Conservation (phyloP, 2,113 vertebrate species). For the Camelus dromedarius region DNA sequence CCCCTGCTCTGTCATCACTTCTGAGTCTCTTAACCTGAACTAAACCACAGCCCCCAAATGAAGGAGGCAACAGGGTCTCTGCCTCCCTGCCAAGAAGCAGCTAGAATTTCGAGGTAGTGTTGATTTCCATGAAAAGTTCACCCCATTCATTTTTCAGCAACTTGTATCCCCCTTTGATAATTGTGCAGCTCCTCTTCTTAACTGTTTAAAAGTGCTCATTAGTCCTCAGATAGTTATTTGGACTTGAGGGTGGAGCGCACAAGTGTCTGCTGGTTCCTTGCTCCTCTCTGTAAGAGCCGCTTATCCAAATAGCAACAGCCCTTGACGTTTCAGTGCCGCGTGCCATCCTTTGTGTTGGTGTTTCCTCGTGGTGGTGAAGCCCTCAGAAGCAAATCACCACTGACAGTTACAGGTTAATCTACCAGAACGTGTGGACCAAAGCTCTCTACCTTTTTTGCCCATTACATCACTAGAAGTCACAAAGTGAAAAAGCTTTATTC, state of each 20-base stretch:
- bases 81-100: not conserved
- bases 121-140: constrained; percentile 58
- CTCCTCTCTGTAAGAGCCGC: constrained; percentile 74
- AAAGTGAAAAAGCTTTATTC: not conserved
- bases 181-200: constrained; percentile 67
- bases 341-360: constrained; percentile 85
- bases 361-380: constrained; percentile 78
- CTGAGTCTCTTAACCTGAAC: not conserved
- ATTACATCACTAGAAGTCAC: not conserved
- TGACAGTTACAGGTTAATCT: constrained; percentile 84
- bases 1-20: not conserved
- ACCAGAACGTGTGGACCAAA: not conserved
- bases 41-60: not conserved
- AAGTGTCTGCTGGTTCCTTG: constrained; percentile 80
- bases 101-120: not conserved
- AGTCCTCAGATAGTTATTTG: constrained; percentile 70
- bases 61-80: not conserved
- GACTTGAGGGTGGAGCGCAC: constrained; percentile 68
- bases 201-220: constrained; percentile 77
- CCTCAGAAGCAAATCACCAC: constrained; percentile 63
- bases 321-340: constrained; percentile 74
- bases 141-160: constrained; percentile 60
- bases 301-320: constrained; percentile 86
- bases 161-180: constrained; percentile 29
- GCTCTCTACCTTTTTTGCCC: constrained; percentile 37